Evolutionary conservation across 2,113 vertebrate genomes (phyloP), one percentile per base, ranked within the genome.

Genomic region (Gopherus evgoodei): DNA sequence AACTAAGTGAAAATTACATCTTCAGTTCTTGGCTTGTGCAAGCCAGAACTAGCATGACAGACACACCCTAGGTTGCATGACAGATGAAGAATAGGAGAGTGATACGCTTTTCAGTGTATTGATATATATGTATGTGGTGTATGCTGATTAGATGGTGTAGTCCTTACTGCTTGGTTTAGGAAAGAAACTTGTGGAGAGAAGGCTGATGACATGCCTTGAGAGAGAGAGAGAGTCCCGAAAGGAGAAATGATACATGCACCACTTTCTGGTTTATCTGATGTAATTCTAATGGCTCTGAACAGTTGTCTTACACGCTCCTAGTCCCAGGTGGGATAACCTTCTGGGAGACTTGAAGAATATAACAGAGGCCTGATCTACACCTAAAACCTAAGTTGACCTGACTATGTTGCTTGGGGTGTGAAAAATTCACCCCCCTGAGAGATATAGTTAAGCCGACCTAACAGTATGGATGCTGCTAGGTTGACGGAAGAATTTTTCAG

Each of bases 31-130:
- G 62, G 31, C 12, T 65, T 35, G 38, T 75, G 89, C 96, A 97
- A 96, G 96, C 91, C 89, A 78, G 86, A 90, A 96, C 96, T 95
- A 90, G 97, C 65, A 87, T 62, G 12, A 62, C 27, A 88, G 96
- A 93, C 96, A 97, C 97, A 88, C 96, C 96, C 96, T 92, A 75
- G 86, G 75, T 78, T 86, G 80, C 85, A 96, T 96, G 96, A 96
- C 11, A 42, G 95, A 96, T 35, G 92, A 97, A 75, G 92, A 85
- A 96, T 94, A 97, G 96, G 96, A 72, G 90, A 95, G 88, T 59
- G 92, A 13, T 0, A 0, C 92, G 90, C 83, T 81, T 97, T 94
- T 93, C 89, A 88, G 69, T 38, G 17, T 38, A 72, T 31, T 62
- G 27, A 62, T 2, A 50, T 50, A 50, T 50, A 50, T 49, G 21